These are phyloP conservation scores for Pogonognathellus flavescens DNA, from an alignment of 1,140 invertebrate genomes.

Conservation along the genomic window DNA sequence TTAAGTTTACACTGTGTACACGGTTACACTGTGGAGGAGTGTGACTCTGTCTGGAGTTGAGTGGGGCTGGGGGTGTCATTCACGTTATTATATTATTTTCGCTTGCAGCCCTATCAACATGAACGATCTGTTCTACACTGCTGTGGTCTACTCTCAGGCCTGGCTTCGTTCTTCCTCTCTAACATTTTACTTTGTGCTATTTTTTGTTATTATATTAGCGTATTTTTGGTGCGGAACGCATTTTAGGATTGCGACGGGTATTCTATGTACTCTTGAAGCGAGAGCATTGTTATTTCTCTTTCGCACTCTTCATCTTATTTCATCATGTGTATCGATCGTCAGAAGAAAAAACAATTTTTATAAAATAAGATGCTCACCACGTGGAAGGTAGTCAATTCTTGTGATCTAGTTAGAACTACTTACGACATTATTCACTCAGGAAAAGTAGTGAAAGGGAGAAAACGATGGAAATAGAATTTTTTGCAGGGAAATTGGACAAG, in stretches of 20 bases:
- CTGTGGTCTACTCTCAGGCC: background rate
- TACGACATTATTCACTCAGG: conserved; percentile 34
- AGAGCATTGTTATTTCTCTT: background rate
- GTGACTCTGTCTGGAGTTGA: too few species aligned
- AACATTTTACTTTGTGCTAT: too few species aligned
- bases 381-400: conserved; percentile 30
- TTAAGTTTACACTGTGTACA: background rate
- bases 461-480: conserved; percentile 19
- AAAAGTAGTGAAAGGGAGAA: background rate
- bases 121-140: conserved; percentile 6
- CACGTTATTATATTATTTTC: conserved; percentile 15
- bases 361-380: conserved; percentile 42
- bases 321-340: conserved; percentile 34
- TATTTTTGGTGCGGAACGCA: background rate
- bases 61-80: background rate
- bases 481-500: background rate
- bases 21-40: background rate
- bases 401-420: conserved; percentile 36
- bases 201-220: background rate
- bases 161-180: background rate
- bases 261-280: background rate
- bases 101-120: background rate
- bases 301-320: conserved; percentile 18
- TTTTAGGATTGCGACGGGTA: background rate
- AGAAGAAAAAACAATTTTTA: conserved; percentile 34